Conservation (phyloP, 2,113 vertebrate species). For the Cichladusa arquata region DNA sequence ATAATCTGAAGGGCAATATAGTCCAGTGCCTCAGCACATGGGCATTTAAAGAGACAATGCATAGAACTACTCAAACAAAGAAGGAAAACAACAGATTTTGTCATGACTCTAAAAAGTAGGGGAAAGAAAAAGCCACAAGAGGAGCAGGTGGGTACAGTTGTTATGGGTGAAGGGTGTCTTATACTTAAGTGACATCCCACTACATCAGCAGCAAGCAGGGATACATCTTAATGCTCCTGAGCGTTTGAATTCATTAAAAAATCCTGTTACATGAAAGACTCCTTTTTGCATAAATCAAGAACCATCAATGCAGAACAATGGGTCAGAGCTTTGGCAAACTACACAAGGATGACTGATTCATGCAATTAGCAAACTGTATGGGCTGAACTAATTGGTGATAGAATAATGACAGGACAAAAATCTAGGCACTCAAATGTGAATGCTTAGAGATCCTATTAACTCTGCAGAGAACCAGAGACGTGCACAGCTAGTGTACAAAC, state of each 20-base stretch:
- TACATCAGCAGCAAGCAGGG: neutral
- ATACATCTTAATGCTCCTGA: neutral
- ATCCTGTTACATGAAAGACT: neutral
- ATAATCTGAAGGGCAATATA: neutral
- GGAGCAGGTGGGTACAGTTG: neutral
- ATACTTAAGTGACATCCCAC: neutral
- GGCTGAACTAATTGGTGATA: constrained; percentile 23
- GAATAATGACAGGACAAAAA: constrained; percentile 39
- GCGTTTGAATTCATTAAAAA: neutral
- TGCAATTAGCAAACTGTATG: constrained; percentile 15
- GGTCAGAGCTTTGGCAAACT: constrained; percentile 17
- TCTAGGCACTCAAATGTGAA: neutral
- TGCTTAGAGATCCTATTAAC: neutral
- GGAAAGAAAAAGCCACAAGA: neutral
- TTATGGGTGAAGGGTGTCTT: neutral
- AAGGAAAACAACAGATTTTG: neutral
- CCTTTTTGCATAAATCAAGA: neutral
- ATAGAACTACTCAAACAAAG: neutral
- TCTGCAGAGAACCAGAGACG: neutral
- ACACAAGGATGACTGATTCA: neutral
- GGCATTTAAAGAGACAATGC: neutral
- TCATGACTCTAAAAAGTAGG: neutral
- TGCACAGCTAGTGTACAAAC: neutral
- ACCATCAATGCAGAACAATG: neutral
- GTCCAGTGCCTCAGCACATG: neutral